Evolutionary conservation across 92 coral and sea anemone genomes (phyloP).

Genomic region (Heliopora coerulea): DNA sequence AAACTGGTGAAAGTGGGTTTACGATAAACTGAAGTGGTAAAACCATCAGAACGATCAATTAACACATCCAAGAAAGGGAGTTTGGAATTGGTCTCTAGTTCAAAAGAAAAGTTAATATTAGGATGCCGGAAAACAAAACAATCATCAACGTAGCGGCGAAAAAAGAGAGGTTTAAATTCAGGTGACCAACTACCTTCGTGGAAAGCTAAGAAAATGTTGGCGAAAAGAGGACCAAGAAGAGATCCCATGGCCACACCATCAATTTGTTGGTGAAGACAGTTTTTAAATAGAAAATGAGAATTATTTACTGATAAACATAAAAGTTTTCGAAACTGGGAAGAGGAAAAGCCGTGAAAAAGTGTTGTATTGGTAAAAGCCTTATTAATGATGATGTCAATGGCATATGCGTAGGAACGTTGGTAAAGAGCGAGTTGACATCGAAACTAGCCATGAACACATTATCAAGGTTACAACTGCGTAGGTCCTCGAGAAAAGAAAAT

Average conservation of each 20-base stretch:
- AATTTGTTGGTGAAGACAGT: not conserved
- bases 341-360: conserved; percentile 1
- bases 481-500: too few species aligned
- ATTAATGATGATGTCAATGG: conserved; percentile 19
- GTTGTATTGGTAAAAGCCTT: not conserved
- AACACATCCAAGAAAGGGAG: not conserved
- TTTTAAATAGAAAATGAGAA: conserved; percentile 19
- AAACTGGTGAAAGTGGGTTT: conserved; percentile 8
- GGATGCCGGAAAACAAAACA: not conserved
- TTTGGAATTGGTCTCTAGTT: not conserved
- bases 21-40: too few species aligned
- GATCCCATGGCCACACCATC: conserved; percentile 41
- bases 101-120: not conserved
- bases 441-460: too few species aligned
- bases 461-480: too few species aligned
- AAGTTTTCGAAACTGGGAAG: not conserved
- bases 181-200: not conserved
- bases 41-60: not conserved
- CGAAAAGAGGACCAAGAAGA: conserved; percentile 4
- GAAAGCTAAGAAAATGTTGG: not conserved
- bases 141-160: not conserved
- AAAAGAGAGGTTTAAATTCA: conserved; percentile 5
- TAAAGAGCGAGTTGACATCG: too few species aligned
- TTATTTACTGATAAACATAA: conserved; percentile 4
- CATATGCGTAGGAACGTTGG: not conserved